These are phyloP conservation scores for Pollachius pollachius DNA, from an alignment of 2,113 vertebrate genomes.

Conservation along the genomic window DNA sequence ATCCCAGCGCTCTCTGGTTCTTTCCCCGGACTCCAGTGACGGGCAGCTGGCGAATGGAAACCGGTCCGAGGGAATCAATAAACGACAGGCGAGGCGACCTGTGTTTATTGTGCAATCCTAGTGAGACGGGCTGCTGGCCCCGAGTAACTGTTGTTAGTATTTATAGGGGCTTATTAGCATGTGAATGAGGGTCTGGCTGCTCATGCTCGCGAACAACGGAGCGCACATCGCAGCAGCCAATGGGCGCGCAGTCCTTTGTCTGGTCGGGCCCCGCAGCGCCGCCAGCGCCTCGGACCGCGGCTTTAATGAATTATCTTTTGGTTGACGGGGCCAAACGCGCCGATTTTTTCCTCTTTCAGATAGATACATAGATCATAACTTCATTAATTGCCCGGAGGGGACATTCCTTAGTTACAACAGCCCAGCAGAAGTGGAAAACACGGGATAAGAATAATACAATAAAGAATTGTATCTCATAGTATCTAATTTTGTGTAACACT, in stretches of 20 bases:
- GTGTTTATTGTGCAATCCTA: too few species aligned
- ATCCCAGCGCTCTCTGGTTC: slow-evolving; percentile 2
- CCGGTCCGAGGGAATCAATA: slow-evolving; percentile 23
- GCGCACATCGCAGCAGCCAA: slow-evolving; percentile 74
- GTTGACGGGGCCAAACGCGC: slow-evolving; percentile 36
- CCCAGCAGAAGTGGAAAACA: too few species aligned
- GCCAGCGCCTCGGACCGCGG: slow-evolving; percentile 39
- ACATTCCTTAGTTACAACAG: too few species aligned
- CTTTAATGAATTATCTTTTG: slow-evolving; percentile 42
- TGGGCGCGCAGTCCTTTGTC: slow-evolving; percentile 78
- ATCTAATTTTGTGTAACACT: too few species aligned
- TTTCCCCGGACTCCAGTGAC: slow-evolving; percentile 20
- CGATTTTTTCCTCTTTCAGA: slow-evolving; percentile 8
- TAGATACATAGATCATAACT: too few species aligned
- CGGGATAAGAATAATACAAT: too few species aligned
- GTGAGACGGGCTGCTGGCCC: slow-evolving; percentile 42
- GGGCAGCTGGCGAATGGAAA: slow-evolving; percentile 57
- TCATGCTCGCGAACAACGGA: slow-evolving; percentile 59
- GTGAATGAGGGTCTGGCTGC: slow-evolving; percentile 68
- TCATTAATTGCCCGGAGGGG: too few species aligned
- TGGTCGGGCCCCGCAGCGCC: slow-evolving; percentile 46
- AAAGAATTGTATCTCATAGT: too few species aligned
- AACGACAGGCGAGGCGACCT: slow-evolving; percentile 30
- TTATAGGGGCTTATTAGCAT: slow-evolving; percentile 81
- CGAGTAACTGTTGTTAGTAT: slow-evolving; percentile 61